These are phyloP conservation scores for Chymomyza procnemis DNA, from an alignment of 2,888 invertebrate species.

Conservation along the genomic window DNA sequence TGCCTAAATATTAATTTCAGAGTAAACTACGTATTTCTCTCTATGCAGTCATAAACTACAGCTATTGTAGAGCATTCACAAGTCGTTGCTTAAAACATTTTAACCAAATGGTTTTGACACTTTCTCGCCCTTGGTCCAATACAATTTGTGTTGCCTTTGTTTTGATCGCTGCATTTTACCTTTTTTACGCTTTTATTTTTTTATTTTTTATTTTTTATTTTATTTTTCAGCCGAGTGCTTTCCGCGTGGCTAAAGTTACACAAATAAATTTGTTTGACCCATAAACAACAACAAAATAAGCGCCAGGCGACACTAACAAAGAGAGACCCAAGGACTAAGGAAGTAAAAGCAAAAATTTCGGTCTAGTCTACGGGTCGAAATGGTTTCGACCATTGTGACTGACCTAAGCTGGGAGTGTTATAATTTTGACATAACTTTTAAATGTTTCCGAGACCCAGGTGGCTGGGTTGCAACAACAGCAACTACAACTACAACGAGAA, in stretches of 20 bases:
- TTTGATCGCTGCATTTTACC: not conserved
- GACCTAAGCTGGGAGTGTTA: not conserved
- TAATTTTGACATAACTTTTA: not conserved
- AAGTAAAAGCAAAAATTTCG: not conserved
- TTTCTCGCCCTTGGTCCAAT: slow-evolving; percentile 6
- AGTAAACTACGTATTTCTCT: too few species aligned
- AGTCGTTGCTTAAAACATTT: not conserved
- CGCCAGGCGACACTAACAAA: slow-evolving; percentile 22
- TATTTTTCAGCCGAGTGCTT: not conserved
- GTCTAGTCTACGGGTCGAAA: slow-evolving; percentile 16
- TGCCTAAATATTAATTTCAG: too few species aligned
- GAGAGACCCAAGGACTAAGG: not conserved
- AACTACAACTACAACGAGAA: too few species aligned
- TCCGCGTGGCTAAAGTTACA: slow-evolving; percentile 34
- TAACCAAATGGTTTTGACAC: not conserved
- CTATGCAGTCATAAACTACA: too few species aligned
- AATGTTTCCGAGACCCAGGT: not conserved
- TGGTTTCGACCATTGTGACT: slow-evolving; percentile 28
- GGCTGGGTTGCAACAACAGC: not conserved
- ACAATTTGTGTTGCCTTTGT: slow-evolving; percentile 32
- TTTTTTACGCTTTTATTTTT: slow-evolving; percentile 19
- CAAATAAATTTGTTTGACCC: slow-evolving; percentile 39
- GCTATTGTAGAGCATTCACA: not conserved
- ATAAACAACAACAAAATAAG: slow-evolving; percentile 36
- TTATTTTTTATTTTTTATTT: slow-evolving; percentile 7